Evolutionary conservation across 2,797 vertebrate genomes (phyloP), one percentile per base, ranked within the genome.

Genomic region (Oryzias dopingdopingensis): DNA sequence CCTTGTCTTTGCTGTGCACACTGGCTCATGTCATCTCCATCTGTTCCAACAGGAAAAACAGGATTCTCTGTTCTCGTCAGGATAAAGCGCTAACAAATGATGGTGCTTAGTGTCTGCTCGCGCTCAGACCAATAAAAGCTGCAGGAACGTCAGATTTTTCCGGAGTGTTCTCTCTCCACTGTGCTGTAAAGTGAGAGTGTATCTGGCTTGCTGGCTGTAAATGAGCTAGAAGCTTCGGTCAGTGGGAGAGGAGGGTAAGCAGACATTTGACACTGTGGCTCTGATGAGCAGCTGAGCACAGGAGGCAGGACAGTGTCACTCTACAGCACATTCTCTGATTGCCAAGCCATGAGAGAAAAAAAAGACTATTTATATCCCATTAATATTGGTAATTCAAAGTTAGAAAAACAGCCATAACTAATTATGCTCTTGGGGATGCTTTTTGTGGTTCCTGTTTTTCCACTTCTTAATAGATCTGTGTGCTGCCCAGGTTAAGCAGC

Each of bases 11-110:
- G 70, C 79, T 77, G 79, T 81, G 72, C 80, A 81, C 79, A 66
- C 82, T 69, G 72, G 75, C 51, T 80, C 81, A 74, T 83, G 86
- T 86, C 87, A 73, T 72, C 70, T 82, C 88, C 88, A 90, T 89
- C 89, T 91, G 89, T 77, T 89, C 51, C 17, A 17, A 62, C 76
- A 81, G 75, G 26, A 74, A 76, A 76, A 75, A 85, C 80, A 79
- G 76, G 69, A 69, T 74, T 43, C 49, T 32, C 40, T 41, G 13
- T 47, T 44, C 32, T 37, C 12, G 32, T 37, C 10, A 12, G 32
- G 52, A 60, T 18, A 47, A 49, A 54, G 20, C 2, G 5, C 2
- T 13, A 13, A 51, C 8, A 37, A 59, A 50, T 6, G 32, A 20
- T 12, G 15, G 4, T 14, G 20, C 42, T 24, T 18, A 15, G 3